A percentile compares a stretch with the other conserved stretches of the same genome.
phyloP scores from a whole-genome alignment of 2,797 vertebrate species.

The Gambelia wislizenii region DNA sequence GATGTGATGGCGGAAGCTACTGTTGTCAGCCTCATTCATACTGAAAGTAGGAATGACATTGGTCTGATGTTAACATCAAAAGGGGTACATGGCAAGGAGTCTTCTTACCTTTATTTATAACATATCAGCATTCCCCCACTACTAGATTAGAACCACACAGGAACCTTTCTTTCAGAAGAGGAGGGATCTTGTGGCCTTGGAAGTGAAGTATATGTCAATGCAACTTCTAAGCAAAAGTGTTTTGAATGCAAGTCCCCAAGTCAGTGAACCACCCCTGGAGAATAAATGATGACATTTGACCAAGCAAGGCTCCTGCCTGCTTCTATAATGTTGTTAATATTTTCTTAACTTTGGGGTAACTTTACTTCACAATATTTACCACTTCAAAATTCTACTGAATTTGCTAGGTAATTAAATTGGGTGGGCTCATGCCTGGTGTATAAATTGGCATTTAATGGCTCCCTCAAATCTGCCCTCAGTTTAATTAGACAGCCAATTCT shows the following conservation, averaged over 20 bases:
- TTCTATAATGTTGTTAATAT: neutral
- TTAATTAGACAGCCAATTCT: too few species aligned
- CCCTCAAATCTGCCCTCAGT: neutral
- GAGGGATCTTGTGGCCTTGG: neutral
- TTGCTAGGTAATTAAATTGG: neutral
- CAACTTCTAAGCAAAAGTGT: too few species aligned
- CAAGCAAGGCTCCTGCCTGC: too few species aligned
- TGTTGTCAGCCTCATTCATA: neutral
- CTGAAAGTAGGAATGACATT: neutral
- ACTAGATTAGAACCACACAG: neutral
- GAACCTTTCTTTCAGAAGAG: neutral
- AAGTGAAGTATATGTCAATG: too few species aligned
- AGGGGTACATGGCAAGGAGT: neutral
- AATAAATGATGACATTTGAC: too few species aligned
- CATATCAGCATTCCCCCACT: too few species aligned
- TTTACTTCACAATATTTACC: neutral
- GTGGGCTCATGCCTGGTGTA: neutral
- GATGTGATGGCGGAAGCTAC: neutral
- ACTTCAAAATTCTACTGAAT: neutral
- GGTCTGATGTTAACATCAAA: neutral
- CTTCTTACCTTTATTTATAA: neutral
- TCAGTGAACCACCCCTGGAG: too few species aligned
- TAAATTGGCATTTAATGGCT: neutral
- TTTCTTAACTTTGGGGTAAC: neutral
- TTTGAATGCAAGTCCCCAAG: too few species aligned